Percentiles rank a stretch among this genome's conserved stretches.
These are phyloP conservation scores for Ruditapes philippinarum DNA, from an alignment of 1,140 invertebrate genomes.

Conservation along the genomic window DNA sequence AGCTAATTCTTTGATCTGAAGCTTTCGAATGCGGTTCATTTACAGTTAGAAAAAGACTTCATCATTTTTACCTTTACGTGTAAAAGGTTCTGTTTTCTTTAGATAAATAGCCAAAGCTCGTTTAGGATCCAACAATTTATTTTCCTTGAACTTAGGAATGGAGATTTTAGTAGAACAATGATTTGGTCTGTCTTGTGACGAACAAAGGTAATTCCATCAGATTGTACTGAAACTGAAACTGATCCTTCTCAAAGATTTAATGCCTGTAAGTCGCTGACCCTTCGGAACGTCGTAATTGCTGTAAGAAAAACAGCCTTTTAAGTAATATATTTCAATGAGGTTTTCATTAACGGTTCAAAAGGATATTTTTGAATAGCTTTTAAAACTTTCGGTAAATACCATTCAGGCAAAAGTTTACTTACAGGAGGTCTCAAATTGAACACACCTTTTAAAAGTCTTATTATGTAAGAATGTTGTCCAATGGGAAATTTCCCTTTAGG, in stretches of 20 bases:
- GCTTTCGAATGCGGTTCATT: background rate
- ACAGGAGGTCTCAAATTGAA: background rate
- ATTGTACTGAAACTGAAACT: background rate
- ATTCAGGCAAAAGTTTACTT: background rate
- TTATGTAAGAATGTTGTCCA: background rate
- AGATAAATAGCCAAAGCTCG: background rate
- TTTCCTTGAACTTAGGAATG: background rate
- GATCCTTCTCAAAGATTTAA: background rate
- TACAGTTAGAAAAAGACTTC: background rate
- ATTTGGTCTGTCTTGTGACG: background rate
- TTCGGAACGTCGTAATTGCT: constrained; percentile 12
- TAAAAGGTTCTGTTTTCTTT: background rate
- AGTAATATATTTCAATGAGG: background rate
- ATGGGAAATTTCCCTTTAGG: background rate
- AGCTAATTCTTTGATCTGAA: background rate
- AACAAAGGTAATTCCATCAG: background rate
- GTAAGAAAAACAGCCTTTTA: background rate
- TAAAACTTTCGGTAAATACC: background rate
- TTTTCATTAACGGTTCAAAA: background rate
- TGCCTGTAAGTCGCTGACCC: background rate
- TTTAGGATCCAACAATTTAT: constrained; percentile 19
- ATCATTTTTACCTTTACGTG: background rate
- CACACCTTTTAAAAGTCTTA: background rate
- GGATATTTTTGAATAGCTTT: background rate
- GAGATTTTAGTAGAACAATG: background rate